A percentile compares a stretch with the other conserved stretches of the same genome.
Evolutionary conservation across 2,888 invertebrate species (phyloP).

Genomic region (Tolmerus cingulatus): DNA sequence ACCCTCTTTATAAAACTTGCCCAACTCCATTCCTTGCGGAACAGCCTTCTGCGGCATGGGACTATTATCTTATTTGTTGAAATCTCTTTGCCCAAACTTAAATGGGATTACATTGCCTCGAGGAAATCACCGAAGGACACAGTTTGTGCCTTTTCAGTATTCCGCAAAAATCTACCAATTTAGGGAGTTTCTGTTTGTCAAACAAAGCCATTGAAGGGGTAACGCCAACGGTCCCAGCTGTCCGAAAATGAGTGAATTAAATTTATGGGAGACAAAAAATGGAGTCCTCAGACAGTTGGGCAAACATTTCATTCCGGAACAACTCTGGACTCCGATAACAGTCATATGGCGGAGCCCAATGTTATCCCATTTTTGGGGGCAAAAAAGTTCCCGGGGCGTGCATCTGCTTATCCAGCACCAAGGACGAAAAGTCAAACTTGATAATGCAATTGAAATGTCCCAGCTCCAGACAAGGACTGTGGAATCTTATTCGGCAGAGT

Average conservation of each 20-base stretch:
- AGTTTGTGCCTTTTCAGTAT: not conserved
- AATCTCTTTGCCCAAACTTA: not conserved
- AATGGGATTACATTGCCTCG: not conserved
- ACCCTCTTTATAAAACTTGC: not conserved
- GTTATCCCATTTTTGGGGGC: not conserved
- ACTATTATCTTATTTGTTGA: not conserved
- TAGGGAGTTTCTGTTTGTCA: not conserved
- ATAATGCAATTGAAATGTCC: conserved; percentile 33
- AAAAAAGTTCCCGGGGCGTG: not conserved
- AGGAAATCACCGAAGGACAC: not conserved
- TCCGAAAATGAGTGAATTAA: not conserved
- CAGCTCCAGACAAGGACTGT: not conserved
- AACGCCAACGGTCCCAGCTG: not conserved
- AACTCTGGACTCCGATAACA: not conserved
- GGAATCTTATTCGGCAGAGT: not conserved
- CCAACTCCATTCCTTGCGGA: not conserved
- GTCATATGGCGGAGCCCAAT: not conserved
- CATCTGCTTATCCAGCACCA: not conserved
- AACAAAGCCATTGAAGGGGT: not conserved
- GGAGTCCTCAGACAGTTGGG: not conserved
- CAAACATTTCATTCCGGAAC: not conserved
- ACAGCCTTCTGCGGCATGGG: not conserved
- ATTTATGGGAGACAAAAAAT: not conserved
- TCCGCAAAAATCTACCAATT: conserved; percentile 12
- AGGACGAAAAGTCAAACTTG: not conserved